Evolutionary conservation across 1,140 invertebrate genomes (phyloP).

Genomic region (Ganaspis sp.): DNA sequence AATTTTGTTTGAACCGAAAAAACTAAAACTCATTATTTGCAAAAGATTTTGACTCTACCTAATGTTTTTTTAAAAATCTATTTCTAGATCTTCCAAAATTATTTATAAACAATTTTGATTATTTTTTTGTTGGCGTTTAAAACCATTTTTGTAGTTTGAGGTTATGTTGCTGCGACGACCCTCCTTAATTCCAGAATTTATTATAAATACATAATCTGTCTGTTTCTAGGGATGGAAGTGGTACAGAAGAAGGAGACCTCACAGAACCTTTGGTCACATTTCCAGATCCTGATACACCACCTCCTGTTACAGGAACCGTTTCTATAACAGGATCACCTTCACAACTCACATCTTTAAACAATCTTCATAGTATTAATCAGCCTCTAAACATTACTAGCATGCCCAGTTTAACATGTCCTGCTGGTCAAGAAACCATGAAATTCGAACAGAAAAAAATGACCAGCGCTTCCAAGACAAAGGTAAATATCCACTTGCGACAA

Average conservation of each 20-base stretch:
- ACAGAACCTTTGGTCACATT: constrained; percentile 85
- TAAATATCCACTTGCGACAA: constrained; percentile 52
- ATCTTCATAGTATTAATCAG: constrained; percentile 66
- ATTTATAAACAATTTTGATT: too few species aligned
- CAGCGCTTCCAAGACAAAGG: constrained; percentile 86
- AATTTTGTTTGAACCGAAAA: too few species aligned
- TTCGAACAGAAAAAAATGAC: constrained; percentile 88
- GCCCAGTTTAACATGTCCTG: constrained; percentile 65
- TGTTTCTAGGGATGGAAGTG: constrained; percentile 64
- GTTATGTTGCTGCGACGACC: too few species aligned
- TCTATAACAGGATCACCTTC: constrained; percentile 65
- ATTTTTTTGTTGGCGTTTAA: too few species aligned
- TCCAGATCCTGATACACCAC: constrained; percentile 85
- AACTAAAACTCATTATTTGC: too few species aligned
- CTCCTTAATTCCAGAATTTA: not conserved
- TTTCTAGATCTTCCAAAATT: too few species aligned
- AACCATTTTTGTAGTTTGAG: too few species aligned
- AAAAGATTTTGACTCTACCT: too few species aligned
- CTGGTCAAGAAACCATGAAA: constrained; percentile 81
- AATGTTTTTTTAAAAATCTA: too few species aligned
- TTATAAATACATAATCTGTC: constrained; percentile 6
- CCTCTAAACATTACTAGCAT: constrained; percentile 66
- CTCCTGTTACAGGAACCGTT: constrained; percentile 64
- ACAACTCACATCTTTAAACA: constrained; percentile 74
- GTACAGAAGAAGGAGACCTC: constrained; percentile 72